These are phyloP conservation scores for Asobara japonica DNA, from an alignment of 1,140 invertebrate genomes.

Conservation along the genomic window DNA sequence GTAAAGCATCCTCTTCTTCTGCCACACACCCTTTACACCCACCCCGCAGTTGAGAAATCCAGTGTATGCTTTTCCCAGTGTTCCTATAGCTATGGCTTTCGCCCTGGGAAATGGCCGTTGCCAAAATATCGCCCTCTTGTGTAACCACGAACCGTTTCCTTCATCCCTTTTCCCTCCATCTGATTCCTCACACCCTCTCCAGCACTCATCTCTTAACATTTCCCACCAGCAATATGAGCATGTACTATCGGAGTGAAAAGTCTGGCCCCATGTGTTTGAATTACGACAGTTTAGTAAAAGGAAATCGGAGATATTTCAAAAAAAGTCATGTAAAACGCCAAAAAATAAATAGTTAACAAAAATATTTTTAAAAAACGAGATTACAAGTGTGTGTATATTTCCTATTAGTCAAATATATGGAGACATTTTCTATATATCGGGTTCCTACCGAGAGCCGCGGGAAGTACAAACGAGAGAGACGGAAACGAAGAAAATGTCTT, in stretches of 20 bases:
- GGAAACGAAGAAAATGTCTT: no score
- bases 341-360: no score
- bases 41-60: background rate
- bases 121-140: slow-evolving; percentile 32
- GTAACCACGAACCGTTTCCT: slow-evolving; percentile 23
- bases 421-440: no score
- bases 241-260: background rate
- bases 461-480: no score
- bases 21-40: background rate
- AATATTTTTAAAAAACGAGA: no score
- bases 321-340: no score
- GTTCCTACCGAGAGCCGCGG: no score
- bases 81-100: slow-evolving; percentile 8
- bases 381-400: no score
- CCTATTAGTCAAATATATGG: no score
- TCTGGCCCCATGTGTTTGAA: background rate
- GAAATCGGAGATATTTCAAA: background rate
- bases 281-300: no score
- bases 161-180: background rate
- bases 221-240: slow-evolving; percentile 1
- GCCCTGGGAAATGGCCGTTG: slow-evolving; percentile 30
- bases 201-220: slow-evolving; percentile 1
- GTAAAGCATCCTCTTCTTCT: background rate
- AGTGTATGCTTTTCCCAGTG: slow-evolving; percentile 20
- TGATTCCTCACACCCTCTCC: background rate